Conservation (phyloP, 2,888 invertebrate species). For the Tridacna gigas region DNA sequence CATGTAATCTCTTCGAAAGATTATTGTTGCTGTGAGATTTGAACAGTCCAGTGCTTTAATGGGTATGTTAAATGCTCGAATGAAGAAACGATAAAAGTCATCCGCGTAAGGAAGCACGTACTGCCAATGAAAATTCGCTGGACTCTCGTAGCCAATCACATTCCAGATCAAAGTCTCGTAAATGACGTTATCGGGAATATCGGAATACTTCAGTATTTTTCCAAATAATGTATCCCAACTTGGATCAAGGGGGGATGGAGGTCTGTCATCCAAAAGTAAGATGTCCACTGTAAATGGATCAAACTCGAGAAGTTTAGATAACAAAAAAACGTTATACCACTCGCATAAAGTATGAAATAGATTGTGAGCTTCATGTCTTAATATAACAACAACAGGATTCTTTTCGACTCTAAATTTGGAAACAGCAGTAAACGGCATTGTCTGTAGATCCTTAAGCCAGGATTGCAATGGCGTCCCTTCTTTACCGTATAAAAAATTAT, state of each 20-base stretch:
- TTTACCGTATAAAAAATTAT: conserved; percentile 41
- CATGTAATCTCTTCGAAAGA: conserved; percentile 56
- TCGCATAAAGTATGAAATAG: conserved; percentile 62
- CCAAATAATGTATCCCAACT: conserved; percentile 56
- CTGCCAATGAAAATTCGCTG: conserved; percentile 54
- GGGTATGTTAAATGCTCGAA: conserved; percentile 34
- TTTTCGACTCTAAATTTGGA: not conserved
- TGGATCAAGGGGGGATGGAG: conserved; percentile 51
- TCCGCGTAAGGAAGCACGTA: conserved; percentile 39
- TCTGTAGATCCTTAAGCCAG: conserved; percentile 39
- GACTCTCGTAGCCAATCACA: conserved; percentile 63
- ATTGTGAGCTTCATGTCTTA: conserved; percentile 62
- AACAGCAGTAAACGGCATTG: conserved; percentile 7
- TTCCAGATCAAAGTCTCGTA: conserved; percentile 58
- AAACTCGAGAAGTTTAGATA: conserved; percentile 44
- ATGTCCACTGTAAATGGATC: conserved; percentile 43
- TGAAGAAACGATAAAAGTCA: conserved; percentile 54
- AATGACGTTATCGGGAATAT: conserved; percentile 29
- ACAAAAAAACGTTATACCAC: conserved; percentile 58
- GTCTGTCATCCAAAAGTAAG: conserved; percentile 59
- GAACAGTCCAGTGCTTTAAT: conserved; percentile 44
- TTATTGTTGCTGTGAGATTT: conserved; percentile 41
- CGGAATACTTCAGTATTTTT: conserved; percentile 36
- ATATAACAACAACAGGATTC: conserved; percentile 44
- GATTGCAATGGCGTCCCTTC: conserved; percentile 54